Base-by-base conservation (phyloP, 2,888 invertebrate species). In the Serripes groenlandicus region DNA sequence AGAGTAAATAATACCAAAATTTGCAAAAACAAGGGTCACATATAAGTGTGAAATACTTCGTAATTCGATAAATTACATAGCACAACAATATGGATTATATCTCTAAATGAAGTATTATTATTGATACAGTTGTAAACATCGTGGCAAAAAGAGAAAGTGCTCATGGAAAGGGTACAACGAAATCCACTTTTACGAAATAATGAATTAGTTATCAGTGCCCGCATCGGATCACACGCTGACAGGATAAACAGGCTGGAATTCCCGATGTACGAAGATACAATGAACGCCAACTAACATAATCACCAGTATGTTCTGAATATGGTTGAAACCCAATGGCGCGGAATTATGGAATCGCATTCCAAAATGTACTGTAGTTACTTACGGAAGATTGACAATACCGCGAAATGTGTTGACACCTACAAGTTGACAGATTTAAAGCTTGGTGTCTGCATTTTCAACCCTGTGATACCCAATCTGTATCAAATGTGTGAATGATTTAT, bases 201-300 rank as follows among this genome's bases (percentile, higher is more conserved):
- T 62, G 87, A 91, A 73, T 81, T 86, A n/a, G 90, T 92, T 70
- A 90, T 93, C 58, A 92, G 92, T 72, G 90, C 89, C 23, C 86
- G 93, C 5, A 86, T 94, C 21, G 86, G 89, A 42, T 89, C 92
- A n/a, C 94, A 94, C 62, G 91, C 94, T 3, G 90, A 91, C 34
- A 89, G 92, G 34, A 93, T 94, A 82, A 94, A 94, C 88, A 87
- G 89, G 9, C 89, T 94, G 64, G 93, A 94, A 75, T 93, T 92
- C 73, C 94, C 93, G 3, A 90, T 92, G 78, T 93, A 93, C 78
- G 93, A 93, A 75, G 90, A 92, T 42, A 88, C 91, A 68, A 91
- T 93, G 84, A 93, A 92, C 71, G 86, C 91, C 42, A 91, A 93
- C 62, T 84, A 92, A 34, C 91, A 93, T 83, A 90, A 92, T 23